These are phyloP conservation scores for Cotesia typhae DNA, from an alignment of 1,140 invertebrate species.

Conservation along the genomic window DNA sequence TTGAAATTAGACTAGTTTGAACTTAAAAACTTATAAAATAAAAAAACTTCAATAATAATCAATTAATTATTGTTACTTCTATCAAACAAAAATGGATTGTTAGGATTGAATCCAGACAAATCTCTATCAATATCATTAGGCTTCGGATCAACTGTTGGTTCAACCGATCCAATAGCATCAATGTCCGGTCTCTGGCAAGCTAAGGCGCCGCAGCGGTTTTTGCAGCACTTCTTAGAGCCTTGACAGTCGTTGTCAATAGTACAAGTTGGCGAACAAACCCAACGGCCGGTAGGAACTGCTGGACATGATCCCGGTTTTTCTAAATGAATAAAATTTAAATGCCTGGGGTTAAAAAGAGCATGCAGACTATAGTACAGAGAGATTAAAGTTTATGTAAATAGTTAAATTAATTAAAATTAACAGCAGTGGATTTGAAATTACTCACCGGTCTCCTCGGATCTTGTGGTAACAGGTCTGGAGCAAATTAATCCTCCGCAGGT, in stretches of 20 bases:
- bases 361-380: no score
- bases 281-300: constrained; percentile 65
- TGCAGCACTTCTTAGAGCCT: constrained; percentile 68
- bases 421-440: neutral
- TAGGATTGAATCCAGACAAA: constrained; percentile 21
- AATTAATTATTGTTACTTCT: constrained; percentile 30
- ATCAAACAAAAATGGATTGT: constrained; percentile 27
- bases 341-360: no score
- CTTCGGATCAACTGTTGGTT: constrained; percentile 23
- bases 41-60: neutral
- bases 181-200: constrained; percentile 65
- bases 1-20: no score
- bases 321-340: constrained; percentile 43
- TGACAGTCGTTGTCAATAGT: constrained; percentile 68
- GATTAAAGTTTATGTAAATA: neutral
- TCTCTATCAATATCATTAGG: constrained; percentile 20
- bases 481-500: constrained; percentile 55
- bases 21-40: no score
- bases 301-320: constrained; percentile 69
- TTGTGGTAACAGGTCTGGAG: neutral
- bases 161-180: constrained; percentile 35
- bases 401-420: neutral
- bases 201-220: constrained; percentile 69
- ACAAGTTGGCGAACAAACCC: constrained; percentile 71
- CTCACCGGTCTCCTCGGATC: no score